Evolutionary conservation across 2,797 vertebrate genomes (phyloP).

Genomic region (Aselliscus stoliczkanus): DNA sequence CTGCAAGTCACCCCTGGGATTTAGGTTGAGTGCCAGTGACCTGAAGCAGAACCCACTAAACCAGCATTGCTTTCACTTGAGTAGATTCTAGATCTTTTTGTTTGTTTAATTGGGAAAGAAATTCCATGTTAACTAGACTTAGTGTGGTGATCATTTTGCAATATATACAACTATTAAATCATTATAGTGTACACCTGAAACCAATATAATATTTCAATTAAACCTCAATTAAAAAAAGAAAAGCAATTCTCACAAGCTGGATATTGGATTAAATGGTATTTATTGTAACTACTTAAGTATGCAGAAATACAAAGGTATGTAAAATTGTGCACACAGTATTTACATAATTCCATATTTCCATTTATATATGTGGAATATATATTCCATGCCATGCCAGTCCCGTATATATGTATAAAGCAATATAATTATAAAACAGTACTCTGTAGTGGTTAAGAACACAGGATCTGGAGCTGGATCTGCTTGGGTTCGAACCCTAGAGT

Average conservation of each 20-base stretch:
- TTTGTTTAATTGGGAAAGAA: neutral
- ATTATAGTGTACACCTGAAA: neutral
- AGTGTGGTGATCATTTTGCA: neutral
- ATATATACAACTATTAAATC: neutral
- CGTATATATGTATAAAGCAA: neutral
- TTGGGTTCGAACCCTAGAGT: neutral
- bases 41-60: neutral
- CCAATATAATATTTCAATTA: neutral
- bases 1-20: neutral
- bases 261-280: neutral
- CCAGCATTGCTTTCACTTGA: slow-evolving; percentile 2
- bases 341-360: neutral
- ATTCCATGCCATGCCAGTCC: neutral
- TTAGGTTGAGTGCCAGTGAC: neutral
- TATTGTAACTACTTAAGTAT: neutral
- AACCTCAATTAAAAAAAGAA: neutral
- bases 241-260: neutral
- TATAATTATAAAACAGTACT: neutral
- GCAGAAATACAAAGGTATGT: neutral
- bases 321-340: neutral
- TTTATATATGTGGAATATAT: neutral
- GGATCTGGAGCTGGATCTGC: neutral
- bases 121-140: neutral
- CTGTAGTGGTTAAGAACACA: neutral
- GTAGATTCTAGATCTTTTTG: neutral